phyloP scores from a whole-genome alignment of 2,113 vertebrate genomes.

The Apus apus region DNA sequence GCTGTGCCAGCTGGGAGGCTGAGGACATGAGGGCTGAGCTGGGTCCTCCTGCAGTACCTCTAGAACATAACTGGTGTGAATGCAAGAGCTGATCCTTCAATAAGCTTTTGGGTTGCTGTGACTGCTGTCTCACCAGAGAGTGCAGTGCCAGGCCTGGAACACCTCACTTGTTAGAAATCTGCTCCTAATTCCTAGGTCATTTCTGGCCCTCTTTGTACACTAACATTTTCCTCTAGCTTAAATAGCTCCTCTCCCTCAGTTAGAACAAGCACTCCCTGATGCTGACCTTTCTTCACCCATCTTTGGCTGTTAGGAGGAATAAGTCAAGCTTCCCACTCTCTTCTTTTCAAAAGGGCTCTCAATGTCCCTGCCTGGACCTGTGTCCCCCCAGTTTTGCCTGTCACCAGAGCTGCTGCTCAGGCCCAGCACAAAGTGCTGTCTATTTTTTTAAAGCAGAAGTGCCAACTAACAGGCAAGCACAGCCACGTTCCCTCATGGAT shows the following conservation, averaged over 20 bases:
- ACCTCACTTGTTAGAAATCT: neutral
- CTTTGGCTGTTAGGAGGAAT: neutral
- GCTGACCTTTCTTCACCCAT: neutral
- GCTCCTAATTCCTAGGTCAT: neutral
- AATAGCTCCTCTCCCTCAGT: neutral
- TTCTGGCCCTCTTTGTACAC: neutral
- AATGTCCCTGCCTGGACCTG: neutral
- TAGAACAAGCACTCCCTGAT: neutral
- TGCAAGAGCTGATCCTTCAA: neutral
- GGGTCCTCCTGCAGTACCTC: neutral
- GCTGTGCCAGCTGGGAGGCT: neutral
- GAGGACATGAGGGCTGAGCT: neutral
- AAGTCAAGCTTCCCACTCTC: neutral
- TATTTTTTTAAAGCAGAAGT: neutral
- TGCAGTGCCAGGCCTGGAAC: neutral
- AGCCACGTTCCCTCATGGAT: neutral
- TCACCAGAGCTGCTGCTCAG: neutral
- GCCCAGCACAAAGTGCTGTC: neutral
- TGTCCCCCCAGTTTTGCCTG: fast-evolving
- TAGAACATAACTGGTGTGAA: neutral
- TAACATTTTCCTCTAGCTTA: neutral
- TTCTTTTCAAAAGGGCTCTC: neutral
- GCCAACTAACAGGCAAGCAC: neutral
- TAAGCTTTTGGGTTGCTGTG: neutral
- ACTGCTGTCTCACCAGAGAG: neutral